These are phyloP conservation scores for Propithecus perrieri DNA, from an alignment of 2,797 vertebrate species.

Conservation along the genomic window DNA sequence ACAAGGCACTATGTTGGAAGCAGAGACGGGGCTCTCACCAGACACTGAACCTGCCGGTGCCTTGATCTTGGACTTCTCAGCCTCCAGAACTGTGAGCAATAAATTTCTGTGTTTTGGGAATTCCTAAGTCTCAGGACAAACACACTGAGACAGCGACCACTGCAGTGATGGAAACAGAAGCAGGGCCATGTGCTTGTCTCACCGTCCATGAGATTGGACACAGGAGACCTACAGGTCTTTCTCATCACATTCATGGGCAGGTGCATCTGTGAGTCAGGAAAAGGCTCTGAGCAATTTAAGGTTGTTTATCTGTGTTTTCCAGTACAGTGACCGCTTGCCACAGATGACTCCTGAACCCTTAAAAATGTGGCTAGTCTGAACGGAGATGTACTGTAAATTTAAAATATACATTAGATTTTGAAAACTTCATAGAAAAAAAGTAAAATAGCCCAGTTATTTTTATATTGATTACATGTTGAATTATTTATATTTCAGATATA, in stretches of 20 bases:
- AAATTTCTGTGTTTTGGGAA: background rate
- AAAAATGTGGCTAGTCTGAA: background rate
- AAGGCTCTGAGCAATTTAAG: background rate
- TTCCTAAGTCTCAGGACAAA: background rate
- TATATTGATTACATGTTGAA: background rate
- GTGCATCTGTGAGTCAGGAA: background rate
- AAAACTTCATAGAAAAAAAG: background rate
- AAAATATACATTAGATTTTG: background rate
- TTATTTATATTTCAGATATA: background rate
- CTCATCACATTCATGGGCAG: background rate
- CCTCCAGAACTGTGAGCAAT: background rate
- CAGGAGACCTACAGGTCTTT: background rate
- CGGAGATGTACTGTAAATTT: background rate
- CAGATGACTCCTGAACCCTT: too few relatives aligned
- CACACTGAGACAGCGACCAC: background rate
- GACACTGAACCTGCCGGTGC: too few relatives aligned
- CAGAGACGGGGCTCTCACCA: background rate
- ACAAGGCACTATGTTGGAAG: background rate
- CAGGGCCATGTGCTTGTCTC: background rate
- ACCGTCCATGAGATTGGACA: background rate
- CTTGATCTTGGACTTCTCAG: background rate
- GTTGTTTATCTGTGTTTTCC: background rate
- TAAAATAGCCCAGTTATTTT: background rate
- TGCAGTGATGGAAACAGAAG: background rate
- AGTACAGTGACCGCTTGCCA: background rate